Conservation (phyloP, 2,888 invertebrate species). For the Aspidiotus destructor region DNA sequence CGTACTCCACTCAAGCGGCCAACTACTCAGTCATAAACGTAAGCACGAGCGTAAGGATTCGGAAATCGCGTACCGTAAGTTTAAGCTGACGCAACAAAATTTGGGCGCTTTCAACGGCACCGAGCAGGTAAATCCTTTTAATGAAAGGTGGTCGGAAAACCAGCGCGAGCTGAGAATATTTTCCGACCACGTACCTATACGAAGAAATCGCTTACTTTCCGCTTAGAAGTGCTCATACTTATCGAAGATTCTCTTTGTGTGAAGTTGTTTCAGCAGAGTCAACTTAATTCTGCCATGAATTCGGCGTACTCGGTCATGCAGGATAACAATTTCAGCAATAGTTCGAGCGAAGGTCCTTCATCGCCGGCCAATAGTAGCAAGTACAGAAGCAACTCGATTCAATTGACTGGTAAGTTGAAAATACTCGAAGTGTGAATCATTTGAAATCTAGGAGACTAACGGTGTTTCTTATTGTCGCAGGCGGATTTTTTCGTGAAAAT, state of each 20-base stretch:
- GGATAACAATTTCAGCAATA: constrained; percentile 46
- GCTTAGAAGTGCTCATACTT: too few relatives aligned
- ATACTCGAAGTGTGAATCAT: too few relatives aligned
- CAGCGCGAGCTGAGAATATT: too few relatives aligned
- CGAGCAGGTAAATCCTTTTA: constrained; percentile 20
- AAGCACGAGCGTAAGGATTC: constrained; percentile 93
- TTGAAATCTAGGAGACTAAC: too few relatives aligned
- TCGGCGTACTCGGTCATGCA: constrained; percentile 34
- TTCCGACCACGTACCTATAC: too few relatives aligned
- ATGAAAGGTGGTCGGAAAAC: too few relatives aligned
- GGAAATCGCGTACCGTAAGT: constrained; percentile 75
- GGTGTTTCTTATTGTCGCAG: neutral
- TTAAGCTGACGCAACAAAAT: constrained; percentile 49
- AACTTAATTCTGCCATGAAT: constrained; percentile 36
- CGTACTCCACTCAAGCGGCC: constrained; percentile 91
- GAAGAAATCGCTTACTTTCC: too few relatives aligned
- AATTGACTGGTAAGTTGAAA: constrained; percentile 9
- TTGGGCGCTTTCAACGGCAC: constrained; percentile 37
- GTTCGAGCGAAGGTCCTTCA: constrained; percentile 45
- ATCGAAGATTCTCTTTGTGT: too few relatives aligned
- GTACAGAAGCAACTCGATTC: constrained; percentile 2
- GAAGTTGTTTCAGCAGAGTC: constrained; percentile 37
- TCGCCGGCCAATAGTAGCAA: constrained; percentile 28
- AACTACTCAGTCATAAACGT: constrained; percentile 92
- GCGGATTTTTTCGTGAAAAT: constrained; percentile 30